Evolutionary conservation across 2,113 vertebrate species (phyloP), one percentile per base, ranked within the genome.

Genomic region (Antechinus flavipes): DNA sequence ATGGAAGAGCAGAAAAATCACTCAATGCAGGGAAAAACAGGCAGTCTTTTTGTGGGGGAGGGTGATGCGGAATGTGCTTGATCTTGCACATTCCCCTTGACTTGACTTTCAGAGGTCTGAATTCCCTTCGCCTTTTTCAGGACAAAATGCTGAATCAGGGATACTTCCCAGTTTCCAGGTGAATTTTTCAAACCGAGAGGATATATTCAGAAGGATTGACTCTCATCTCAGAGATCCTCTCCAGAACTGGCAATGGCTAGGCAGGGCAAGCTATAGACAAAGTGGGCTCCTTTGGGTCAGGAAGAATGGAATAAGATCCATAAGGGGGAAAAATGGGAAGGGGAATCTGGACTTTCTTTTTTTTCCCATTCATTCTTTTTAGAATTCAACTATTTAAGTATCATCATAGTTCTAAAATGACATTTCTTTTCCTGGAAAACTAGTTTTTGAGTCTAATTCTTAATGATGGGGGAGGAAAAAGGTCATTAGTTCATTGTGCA

Each of bases 111-210:
- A 76, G 92, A 93, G 49, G 55, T 42, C 54, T 89, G 23, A 47
- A 91, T 49, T 97, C 94, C 93, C 92, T 96, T 94, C 42, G 89
- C 35, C n/a, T 47, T 46, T 12, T 11, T 95, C 23, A 76, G 89
- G 94, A 56, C 92, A 91, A 95, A 97, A 61, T 91, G 24, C 50
- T 92, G 54, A 91, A 47, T 93, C 92, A 93, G 54, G 95, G 94
- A 90, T 19, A 25, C 12, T 4, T 50, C 16, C 58, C n/a, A 94
- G 92, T 95, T 96, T 68, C 90, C 94, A 56, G 46, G 91, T 93
- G 91, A 84, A 52, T 55, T 54, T 50, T 90, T 76, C 58, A 56
- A 94, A 10, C 35, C 94, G 90, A 92, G 96, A 50, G 91, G 91
- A 53, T 53, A 2, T 55, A 26, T 95, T 92, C 76, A 1, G 50